These are phyloP conservation scores for Darevskia nairensis DNA, from an alignment of 2,797 vertebrate genomes.

Conservation along the genomic window DNA sequence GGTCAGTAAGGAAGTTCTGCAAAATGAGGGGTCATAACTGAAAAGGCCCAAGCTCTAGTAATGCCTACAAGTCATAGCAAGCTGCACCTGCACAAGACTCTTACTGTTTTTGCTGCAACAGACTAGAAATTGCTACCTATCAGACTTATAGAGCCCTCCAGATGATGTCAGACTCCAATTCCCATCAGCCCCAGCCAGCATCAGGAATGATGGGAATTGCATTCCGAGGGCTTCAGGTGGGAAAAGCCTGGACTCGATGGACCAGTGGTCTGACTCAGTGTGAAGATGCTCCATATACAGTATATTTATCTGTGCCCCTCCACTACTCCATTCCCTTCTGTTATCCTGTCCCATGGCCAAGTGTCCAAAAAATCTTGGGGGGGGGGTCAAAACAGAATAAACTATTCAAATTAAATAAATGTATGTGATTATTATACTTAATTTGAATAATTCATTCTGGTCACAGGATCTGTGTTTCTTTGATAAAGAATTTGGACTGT, in stretches of 20 bases:
- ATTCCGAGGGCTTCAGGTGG: not conserved
- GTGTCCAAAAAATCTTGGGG: not conserved
- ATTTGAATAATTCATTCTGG: conserved; percentile 42
- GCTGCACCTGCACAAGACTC: not conserved
- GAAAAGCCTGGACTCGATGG: not conserved
- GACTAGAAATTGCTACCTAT: not conserved
- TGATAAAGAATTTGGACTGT: conserved; percentile 31
- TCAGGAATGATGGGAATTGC: not conserved
- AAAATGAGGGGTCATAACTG: not conserved
- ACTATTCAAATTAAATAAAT: conserved; percentile 33
- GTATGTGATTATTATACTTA: conserved; percentile 13
- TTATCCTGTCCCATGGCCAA: not conserved
- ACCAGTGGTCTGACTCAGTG: not conserved
- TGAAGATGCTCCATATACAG: not conserved
- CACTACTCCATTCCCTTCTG: not conserved
- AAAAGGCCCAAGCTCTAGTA: not conserved
- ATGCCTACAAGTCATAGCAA: not conserved
- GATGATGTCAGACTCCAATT: not conserved
- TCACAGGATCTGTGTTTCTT: conserved; percentile 31
- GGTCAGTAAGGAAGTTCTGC: too few relatives aligned
- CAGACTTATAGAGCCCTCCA: not conserved
- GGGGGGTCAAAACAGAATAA: not conserved
- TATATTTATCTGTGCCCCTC: too few relatives aligned
- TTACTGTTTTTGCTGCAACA: not conserved
- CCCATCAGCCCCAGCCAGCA: not conserved